phyloP scores from a whole-genome alignment of 2,888 invertebrate genomes.

The Anaspis maculata region DNA sequence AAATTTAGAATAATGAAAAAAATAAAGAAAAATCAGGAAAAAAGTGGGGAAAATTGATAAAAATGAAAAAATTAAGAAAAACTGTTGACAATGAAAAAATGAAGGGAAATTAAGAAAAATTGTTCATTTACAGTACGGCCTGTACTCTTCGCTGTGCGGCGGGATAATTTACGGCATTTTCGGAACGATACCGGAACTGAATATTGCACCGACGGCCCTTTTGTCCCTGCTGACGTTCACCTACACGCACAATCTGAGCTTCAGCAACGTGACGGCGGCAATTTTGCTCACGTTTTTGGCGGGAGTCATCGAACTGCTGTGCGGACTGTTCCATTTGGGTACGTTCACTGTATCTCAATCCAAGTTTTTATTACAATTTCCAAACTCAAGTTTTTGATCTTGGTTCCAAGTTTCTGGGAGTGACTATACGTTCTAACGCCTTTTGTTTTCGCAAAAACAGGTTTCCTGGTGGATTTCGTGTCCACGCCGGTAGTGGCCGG shows the following conservation, averaged over 20 bases:
- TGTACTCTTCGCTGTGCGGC: slow-evolving; percentile 75
- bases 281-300: slow-evolving; percentile 57
- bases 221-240: slow-evolving; percentile 66
- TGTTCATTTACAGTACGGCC: slow-evolving; percentile 57
- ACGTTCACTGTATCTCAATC: slow-evolving; percentile 40
- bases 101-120: not conserved
- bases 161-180: slow-evolving; percentile 70
- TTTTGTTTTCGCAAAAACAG: too few relatives aligned
- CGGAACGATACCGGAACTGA: slow-evolving; percentile 63
- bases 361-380: too few relatives aligned
- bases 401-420: too few relatives aligned
- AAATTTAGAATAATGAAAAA: too few relatives aligned
- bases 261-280: slow-evolving; percentile 51
- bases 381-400: too few relatives aligned
- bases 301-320: slow-evolving; percentile 55
- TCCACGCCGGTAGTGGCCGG: slow-evolving; percentile 64
- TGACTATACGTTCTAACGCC: too few relatives aligned
- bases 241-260: slow-evolving; percentile 44
- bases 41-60: not conserved
- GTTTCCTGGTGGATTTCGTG: slow-evolving; percentile 63
- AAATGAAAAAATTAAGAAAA: not conserved
- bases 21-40: not conserved
- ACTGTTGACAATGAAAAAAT: not conserved
- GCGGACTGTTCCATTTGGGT: slow-evolving; percentile 58
- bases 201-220: slow-evolving; percentile 66